phyloP scores from a whole-genome alignment of 2,113 vertebrate genomes.

The Scophthalmus maximus region DNA sequence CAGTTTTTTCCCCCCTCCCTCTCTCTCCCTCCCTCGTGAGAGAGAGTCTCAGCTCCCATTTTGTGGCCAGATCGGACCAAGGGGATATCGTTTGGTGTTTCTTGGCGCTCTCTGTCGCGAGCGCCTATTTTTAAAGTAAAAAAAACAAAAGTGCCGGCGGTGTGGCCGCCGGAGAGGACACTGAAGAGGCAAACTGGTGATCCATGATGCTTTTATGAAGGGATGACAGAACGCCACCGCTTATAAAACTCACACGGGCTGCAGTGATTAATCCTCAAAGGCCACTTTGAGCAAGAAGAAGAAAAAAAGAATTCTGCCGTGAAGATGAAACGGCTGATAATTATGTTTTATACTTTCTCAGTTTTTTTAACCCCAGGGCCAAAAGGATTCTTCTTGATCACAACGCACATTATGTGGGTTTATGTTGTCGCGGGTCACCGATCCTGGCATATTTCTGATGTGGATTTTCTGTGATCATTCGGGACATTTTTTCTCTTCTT shows the following conservation, averaged over 20 bases:
- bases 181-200: conserved; percentile 78
- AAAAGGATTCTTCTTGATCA: conserved; percentile 50
- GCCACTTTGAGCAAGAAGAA: conserved; percentile 61
- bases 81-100: conserved; percentile 73
- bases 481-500: conserved; percentile 64
- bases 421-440: conserved; percentile 53
- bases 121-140: conserved; percentile 83
- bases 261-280: conserved; percentile 72
- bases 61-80: conserved; percentile 62
- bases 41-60: conserved; percentile 50
- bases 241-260: conserved; percentile 71
- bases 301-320: conserved; percentile 58
- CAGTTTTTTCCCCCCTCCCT: conserved; percentile 3
- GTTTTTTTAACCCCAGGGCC: conserved; percentile 59
- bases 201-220: conserved; percentile 81
- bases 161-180: conserved; percentile 78
- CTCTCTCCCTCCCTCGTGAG: background rate
- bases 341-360: conserved; percentile 58
- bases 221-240: conserved; percentile 72
- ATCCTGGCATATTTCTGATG: conserved; percentile 29
- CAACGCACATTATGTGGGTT: conserved; percentile 31
- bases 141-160: conserved; percentile 71
- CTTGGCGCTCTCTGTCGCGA: conserved; percentile 67
- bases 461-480: conserved; percentile 57
- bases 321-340: conserved; percentile 71